A percentile compares a stretch with the other conserved stretches of the same genome.
Evolutionary conservation across 2,797 vertebrate genomes (phyloP).

Genomic region (Pachyuromys duprasi): DNA sequence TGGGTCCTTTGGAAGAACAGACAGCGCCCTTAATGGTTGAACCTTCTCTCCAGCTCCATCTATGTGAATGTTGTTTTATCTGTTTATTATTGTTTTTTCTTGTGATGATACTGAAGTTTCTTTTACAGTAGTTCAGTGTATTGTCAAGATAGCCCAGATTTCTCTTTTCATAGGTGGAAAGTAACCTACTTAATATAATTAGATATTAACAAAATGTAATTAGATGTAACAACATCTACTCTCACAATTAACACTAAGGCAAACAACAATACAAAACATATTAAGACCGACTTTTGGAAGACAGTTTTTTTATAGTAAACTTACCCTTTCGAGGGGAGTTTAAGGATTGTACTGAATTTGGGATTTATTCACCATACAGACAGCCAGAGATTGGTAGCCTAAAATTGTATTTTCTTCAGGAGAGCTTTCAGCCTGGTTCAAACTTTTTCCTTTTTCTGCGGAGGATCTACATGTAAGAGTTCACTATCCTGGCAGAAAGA

Average conservation of each 20-base stretch:
- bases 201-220: neutral
- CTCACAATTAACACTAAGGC: neutral
- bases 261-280: neutral
- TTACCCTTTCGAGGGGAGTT: slow-evolving; percentile 37
- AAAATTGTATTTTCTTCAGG: slow-evolving; percentile 17
- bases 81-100: neutral
- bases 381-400: slow-evolving; percentile 5
- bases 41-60: neutral
- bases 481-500: slow-evolving; percentile 18
- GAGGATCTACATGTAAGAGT: slow-evolving; percentile 31
- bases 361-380: slow-evolving; percentile 3
- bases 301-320: neutral
- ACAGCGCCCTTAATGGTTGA: neutral
- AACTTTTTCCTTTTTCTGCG: slow-evolving; percentile 44
- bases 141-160: neutral
- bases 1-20: neutral
- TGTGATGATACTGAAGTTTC: neutral
- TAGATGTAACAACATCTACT: neutral
- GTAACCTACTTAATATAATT: slow-evolving; percentile 21
- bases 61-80: neutral
- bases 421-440: slow-evolving; percentile 27
- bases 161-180: slow-evolving; percentile 55
- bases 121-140: slow-evolving; percentile 4
- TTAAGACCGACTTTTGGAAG: slow-evolving; percentile 32
- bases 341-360: slow-evolving; percentile 14